Evolutionary conservation across 2,113 vertebrate genomes (phyloP).

Genomic region (Coracopsis vasa): DNA sequence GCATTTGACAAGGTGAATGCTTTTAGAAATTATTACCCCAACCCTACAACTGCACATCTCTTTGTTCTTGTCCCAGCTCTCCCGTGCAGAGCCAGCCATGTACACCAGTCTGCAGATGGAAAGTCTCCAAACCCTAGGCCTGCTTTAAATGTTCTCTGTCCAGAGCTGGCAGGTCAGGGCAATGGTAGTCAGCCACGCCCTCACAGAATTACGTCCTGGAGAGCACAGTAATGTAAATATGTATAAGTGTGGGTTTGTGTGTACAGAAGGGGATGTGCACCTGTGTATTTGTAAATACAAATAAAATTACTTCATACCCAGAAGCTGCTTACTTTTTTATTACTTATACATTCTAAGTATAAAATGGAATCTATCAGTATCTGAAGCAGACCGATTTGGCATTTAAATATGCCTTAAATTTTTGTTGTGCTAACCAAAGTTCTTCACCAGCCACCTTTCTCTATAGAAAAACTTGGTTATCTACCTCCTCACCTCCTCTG

Average conservation of each 20-base stretch:
- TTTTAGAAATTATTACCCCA: not conserved
- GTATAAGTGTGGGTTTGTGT: not conserved
- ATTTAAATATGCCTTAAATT: not conserved
- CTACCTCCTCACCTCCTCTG: not conserved
- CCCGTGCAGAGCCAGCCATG: not conserved
- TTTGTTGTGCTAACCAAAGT: not conserved
- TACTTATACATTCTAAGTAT: not conserved
- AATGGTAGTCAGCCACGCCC: not conserved
- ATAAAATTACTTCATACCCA: not conserved
- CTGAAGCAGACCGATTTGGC: not conserved
- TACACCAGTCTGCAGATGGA: not conserved
- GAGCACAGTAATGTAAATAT: not conserved
- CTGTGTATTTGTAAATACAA: not conserved
- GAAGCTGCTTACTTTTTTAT: not conserved
- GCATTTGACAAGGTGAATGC: not conserved
- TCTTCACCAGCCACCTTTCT: not conserved
- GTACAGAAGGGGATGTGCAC: not conserved
- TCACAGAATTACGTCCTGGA: not conserved
- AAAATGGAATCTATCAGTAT: not conserved
- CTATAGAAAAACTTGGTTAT: not conserved
- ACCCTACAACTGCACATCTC: not conserved
- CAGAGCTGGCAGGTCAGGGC: not conserved
- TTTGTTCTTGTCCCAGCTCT: accelerated
- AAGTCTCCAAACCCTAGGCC: not conserved
- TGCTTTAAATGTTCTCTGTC: not conserved